phyloP scores from a whole-genome alignment of 2,113 vertebrate species.

The Halichoerus grypus region DNA sequence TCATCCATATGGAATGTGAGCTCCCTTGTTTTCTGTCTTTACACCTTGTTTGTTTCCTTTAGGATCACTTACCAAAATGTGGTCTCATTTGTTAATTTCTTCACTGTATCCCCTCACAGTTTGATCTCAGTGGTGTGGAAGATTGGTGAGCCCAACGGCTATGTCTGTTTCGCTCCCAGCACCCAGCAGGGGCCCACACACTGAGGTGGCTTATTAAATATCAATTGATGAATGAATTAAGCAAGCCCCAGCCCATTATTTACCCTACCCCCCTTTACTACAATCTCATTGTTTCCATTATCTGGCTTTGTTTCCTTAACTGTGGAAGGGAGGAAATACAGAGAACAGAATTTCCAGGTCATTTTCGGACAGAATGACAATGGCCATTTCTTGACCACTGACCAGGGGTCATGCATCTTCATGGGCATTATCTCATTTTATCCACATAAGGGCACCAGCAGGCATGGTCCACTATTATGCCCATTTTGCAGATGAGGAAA shows the following conservation, averaged over 20 bases:
- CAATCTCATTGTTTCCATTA: neutral
- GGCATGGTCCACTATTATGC: neutral
- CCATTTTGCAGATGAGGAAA: neutral
- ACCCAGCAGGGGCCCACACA: neutral
- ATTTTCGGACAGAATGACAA: neutral
- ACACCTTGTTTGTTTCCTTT: constrained; percentile 32
- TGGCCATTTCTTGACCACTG: neutral
- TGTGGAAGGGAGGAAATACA: neutral
- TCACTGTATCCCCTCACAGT: neutral
- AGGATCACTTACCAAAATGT: neutral
- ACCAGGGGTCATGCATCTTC: neutral
- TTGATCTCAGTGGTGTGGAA: neutral
- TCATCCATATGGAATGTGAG: neutral
- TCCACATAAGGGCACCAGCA: neutral
- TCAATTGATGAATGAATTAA: neutral
- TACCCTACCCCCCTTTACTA: neutral
- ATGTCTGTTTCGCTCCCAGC: neutral
- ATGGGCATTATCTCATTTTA: neutral
- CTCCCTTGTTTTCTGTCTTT: neutral
- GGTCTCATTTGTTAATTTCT: neutral
- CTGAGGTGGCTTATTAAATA: neutral
- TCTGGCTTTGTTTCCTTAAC: neutral
- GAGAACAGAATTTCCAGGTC: neutral
- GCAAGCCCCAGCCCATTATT: neutral
- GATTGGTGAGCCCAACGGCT: neutral